Evolutionary conservation across 2,113 vertebrate species (phyloP).

Genomic region (Carlito syrichta): DNA sequence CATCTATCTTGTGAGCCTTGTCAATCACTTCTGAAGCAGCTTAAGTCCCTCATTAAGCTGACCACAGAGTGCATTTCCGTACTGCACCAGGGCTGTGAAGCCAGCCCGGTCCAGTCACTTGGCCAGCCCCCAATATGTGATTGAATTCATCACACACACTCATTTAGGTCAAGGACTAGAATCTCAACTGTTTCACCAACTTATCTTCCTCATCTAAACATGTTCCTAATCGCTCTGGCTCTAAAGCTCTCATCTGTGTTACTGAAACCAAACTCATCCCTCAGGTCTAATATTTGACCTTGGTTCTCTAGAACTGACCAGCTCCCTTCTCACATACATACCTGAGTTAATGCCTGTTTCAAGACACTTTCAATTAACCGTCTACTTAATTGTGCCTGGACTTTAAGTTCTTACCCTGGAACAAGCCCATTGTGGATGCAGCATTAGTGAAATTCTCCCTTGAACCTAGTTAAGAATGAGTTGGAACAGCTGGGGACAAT

Average conservation of each 20-base stretch:
- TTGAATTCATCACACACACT: not conserved
- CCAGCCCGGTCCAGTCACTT: not conserved
- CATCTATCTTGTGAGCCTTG: not conserved
- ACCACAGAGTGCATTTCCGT: not conserved
- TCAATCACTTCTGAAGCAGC: constrained; percentile 12
- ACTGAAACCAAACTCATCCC: not conserved
- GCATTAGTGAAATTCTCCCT: not conserved
- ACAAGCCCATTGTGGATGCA: not conserved
- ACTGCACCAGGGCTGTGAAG: not conserved
- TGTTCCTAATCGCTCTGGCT: not conserved
- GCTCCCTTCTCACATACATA: not conserved
- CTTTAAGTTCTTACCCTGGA: not conserved
- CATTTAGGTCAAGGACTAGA: not conserved
- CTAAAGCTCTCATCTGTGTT: not conserved
- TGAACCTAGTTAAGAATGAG: not conserved
- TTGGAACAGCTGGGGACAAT: not conserved
- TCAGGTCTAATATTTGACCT: not conserved
- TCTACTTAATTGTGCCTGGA: not conserved
- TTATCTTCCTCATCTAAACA: not conserved
- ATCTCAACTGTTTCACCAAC: not conserved
- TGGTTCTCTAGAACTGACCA: not conserved
- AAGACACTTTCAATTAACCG: not conserved
- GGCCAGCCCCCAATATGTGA: not conserved
- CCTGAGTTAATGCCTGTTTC: not conserved
- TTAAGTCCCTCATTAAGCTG: not conserved